These are phyloP conservation scores for Lacerta bilineata DNA, from an alignment of 2,797 vertebrate species.

Conservation along the genomic window DNA sequence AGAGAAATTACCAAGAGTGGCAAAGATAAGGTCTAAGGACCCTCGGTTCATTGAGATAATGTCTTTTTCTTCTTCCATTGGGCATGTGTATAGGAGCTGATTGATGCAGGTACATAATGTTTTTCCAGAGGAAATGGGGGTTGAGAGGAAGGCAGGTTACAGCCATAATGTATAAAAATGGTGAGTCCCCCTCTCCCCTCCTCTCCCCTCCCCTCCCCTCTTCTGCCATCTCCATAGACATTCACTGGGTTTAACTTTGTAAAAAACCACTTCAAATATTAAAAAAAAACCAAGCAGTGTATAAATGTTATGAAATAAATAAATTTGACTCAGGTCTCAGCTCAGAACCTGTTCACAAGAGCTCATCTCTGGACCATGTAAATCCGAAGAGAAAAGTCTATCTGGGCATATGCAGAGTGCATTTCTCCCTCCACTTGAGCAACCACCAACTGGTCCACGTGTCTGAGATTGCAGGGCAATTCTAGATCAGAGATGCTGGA, in stretches of 20 bases:
- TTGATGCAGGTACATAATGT: background rate
- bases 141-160: slow-evolving; percentile 5
- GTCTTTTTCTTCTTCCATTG: background rate
- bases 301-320: too few species aligned
- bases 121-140: background rate
- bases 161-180: background rate
- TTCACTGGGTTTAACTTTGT: too few species aligned
- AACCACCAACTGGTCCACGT: background rate
- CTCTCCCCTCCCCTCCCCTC: background rate
- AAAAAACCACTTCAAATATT: too few species aligned
- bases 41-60: slow-evolving; percentile 17
- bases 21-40: slow-evolving; percentile 44
- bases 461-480: background rate
- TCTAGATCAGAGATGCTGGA: background rate
- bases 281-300: too few species aligned
- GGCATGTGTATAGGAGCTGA: background rate
- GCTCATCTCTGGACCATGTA: too few species aligned
- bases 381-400: background rate
- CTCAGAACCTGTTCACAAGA: too few species aligned
- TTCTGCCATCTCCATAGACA: too few species aligned
- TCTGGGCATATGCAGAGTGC: background rate
- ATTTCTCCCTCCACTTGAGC: background rate
- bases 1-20: slow-evolving; percentile 26
- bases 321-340: too few species aligned
- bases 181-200: background rate